phyloP scores from a whole-genome alignment of 2,113 vertebrate genomes.

The Dromas ardeola region DNA sequence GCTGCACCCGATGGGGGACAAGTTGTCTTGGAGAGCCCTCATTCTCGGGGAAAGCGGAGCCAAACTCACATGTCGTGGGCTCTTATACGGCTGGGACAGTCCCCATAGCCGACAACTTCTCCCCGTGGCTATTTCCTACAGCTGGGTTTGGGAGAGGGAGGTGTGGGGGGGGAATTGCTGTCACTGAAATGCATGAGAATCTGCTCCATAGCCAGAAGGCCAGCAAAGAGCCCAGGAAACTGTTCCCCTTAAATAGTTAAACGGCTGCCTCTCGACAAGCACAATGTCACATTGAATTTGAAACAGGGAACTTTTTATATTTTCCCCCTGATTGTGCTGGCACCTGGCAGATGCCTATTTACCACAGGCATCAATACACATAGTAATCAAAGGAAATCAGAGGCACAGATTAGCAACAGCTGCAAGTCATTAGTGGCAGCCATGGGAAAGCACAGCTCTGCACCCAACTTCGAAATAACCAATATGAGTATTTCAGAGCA shows the following conservation, averaged over 20 bases:
- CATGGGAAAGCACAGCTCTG: conserved; percentile 83
- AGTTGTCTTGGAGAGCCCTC: background rate
- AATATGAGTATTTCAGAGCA: conserved; percentile 77
- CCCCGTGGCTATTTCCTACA: background rate
- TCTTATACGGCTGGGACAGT: background rate
- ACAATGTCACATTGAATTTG: conserved; percentile 87
- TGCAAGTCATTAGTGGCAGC: conserved; percentile 88
- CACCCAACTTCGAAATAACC: conserved; percentile 82
- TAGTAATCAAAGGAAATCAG: conserved; percentile 88
- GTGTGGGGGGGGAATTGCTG: background rate
- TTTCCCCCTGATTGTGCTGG: conserved; percentile 82
- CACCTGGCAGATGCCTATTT: conserved; percentile 89
- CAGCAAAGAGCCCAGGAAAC: conserved; percentile 74
- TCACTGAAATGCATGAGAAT: conserved; percentile 28
- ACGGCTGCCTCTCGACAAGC: conserved; percentile 77
- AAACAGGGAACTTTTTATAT: conserved; percentile 87
- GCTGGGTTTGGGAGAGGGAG: background rate
- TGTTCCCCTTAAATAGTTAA: conserved; percentile 81
- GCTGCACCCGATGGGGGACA: background rate
- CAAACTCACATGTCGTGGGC: background rate
- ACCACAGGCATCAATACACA: conserved; percentile 87
- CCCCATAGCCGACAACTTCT: background rate
- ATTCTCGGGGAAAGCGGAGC: background rate
- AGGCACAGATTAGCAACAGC: conserved; percentile 86
- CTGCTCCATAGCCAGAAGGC: conserved; percentile 71